Percentiles rank a stretch among this genome's conserved stretches.
phyloP scores from a whole-genome alignment of 2,888 invertebrate genomes.

The Nymphalis urticae region DNA sequence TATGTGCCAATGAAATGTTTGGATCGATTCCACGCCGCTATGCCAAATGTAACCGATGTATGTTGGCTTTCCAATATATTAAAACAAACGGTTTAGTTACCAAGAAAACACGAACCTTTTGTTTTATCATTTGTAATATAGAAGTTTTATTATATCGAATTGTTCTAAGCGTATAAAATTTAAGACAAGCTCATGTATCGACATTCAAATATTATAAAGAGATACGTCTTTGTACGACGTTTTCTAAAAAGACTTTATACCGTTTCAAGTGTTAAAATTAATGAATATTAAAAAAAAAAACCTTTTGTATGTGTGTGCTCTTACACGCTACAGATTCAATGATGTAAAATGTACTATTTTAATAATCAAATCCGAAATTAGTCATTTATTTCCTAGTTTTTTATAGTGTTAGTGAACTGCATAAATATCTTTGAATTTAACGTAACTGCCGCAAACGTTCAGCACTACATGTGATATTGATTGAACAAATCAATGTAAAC shows the following conservation, averaged over 20 bases:
- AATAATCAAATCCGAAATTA: constrained; percentile 1
- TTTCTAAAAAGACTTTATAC: too few relatives aligned
- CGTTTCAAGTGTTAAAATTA: too few relatives aligned
- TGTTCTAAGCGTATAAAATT: neutral
- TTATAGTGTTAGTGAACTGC: neutral
- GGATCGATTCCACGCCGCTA: neutral
- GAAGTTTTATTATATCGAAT: neutral
- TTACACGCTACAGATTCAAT: neutral
- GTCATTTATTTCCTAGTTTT: neutral
- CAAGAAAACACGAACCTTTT: neutral
- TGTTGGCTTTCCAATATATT: neutral
- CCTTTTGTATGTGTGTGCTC: neutral
- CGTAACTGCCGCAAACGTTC: neutral
- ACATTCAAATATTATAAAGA: neutral
- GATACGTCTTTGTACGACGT: neutral
- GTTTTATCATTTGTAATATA: neutral
- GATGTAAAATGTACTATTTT: neutral
- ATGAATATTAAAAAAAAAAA: too few relatives aligned
- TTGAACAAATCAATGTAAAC: neutral
- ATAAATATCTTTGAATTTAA: neutral
- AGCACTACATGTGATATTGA: constrained; percentile 7
- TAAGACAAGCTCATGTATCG: neutral
- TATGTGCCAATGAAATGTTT: constrained; percentile 7
- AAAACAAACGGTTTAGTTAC: neutral
- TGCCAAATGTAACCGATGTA: constrained; percentile 4